Conservation (phyloP, 2,797 vertebrate species). For the Sebastes kiyomatsui region DNA sequence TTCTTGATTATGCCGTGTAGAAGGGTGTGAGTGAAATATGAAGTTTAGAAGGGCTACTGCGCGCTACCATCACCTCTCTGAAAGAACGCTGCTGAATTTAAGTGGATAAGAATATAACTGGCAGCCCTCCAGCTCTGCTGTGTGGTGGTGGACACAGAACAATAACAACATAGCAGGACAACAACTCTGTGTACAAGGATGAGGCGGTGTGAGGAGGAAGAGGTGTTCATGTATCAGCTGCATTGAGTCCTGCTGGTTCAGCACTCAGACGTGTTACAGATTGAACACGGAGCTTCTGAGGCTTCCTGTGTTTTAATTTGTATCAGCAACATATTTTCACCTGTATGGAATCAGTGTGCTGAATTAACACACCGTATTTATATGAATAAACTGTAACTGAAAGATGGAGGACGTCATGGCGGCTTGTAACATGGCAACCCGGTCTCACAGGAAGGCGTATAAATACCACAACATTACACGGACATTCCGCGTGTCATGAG, state of each 20-base stretch:
- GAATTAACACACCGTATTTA: slow-evolving; percentile 7
- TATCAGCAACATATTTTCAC: neutral
- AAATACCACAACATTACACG: no score
- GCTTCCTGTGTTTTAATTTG: slow-evolving; percentile 27
- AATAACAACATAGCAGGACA: slow-evolving; percentile 52
- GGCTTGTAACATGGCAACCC: neutral
- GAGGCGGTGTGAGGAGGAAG: slow-evolving; percentile 12
- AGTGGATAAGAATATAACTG: slow-evolving; percentile 50
- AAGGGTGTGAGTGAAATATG: slow-evolving; percentile 35
- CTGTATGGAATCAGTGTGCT: neutral
- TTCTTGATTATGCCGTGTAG: slow-evolving; percentile 51
- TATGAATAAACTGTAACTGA: slow-evolving; percentile 22
- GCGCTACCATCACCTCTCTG: slow-evolving; percentile 30
- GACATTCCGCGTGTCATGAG: no score
- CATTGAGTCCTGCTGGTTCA: slow-evolving; percentile 33
- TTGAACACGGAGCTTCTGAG: slow-evolving; percentile 17
- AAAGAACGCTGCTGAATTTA: slow-evolving; percentile 43
- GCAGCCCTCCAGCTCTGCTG: slow-evolving; percentile 42
- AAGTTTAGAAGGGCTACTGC: slow-evolving; percentile 28
- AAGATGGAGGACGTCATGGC: neutral
- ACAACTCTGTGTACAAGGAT: slow-evolving; percentile 18
- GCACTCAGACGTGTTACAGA: slow-evolving; percentile 18
- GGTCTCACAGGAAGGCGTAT: no score
- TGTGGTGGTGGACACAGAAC: slow-evolving; percentile 50
- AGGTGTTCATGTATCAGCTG: slow-evolving; percentile 37